Conservation (phyloP, 2,113 vertebrate genomes). For the Lophochroa leadbeateri region DNA sequence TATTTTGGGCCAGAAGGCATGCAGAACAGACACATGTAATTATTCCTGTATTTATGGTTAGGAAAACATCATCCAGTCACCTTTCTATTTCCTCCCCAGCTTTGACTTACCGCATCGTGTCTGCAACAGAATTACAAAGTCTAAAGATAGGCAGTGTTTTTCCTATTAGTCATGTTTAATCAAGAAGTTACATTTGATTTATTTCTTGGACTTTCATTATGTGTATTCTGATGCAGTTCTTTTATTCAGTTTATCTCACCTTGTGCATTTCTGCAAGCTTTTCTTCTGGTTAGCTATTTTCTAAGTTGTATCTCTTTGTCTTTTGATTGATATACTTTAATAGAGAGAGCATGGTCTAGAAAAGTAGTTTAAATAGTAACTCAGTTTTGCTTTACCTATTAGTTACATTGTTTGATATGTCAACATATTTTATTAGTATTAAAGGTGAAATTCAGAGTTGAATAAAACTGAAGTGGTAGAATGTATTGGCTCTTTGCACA, state of each 20-base stretch:
- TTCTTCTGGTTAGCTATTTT: neutral
- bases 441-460: neutral
- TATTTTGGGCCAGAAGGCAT: neutral
- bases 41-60: neutral
- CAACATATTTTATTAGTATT: neutral
- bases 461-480: neutral
- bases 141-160: neutral
- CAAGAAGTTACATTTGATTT: neutral
- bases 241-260: neutral
- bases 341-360: neutral
- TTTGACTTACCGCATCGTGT: neutral
- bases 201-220: neutral
- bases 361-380: neutral
- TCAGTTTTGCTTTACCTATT: neutral
- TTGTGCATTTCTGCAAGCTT: neutral
- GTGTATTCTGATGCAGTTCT: neutral
- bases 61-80: neutral
- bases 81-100: neutral
- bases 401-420: neutral
- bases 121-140: neutral
- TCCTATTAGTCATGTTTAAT: neutral
- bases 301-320: neutral
- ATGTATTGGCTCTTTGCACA: neutral
- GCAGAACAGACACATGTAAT: neutral
- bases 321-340: neutral